A percentile compares a stretch with the other conserved stretches of the same genome.
These are phyloP conservation scores for Borostomias antarcticus DNA, from an alignment of 2,797 vertebrate genomes.

Conservation along the genomic window DNA sequence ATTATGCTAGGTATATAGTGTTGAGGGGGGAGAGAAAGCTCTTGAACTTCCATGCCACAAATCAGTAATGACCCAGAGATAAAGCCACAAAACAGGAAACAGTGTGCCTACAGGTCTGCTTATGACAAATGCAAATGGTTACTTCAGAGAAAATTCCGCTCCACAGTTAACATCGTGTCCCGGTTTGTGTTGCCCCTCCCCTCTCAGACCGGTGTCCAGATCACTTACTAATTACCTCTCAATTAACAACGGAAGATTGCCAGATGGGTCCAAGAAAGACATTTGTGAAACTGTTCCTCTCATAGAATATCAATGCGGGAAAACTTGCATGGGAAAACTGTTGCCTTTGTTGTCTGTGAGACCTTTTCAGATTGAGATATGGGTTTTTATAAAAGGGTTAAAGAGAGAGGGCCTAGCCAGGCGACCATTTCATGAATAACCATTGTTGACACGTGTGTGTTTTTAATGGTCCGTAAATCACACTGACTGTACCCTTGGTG, in stretches of 20 bases:
- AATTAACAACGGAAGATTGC: conserved; percentile 31
- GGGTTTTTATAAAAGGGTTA: conserved; percentile 49
- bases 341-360: conserved; percentile 36
- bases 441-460: conserved; percentile 39
- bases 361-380: conserved; percentile 51
- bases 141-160: conserved; percentile 71
- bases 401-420: conserved; percentile 31
- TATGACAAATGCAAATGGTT: conserved; percentile 76
- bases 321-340: conserved; percentile 35
- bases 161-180: too few species aligned
- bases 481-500: conserved; percentile 37
- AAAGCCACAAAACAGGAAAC: conserved; percentile 80
- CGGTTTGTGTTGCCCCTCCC: conserved; percentile 60
- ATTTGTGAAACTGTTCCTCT: conserved; percentile 20
- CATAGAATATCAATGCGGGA: conserved; percentile 44
- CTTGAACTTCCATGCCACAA: conserved; percentile 73
- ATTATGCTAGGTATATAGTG: conserved; percentile 70
- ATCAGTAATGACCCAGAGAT: conserved; percentile 85
- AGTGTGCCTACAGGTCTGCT: conserved; percentile 68
- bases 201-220: conserved; percentile 31
- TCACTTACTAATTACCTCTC: conserved; percentile 48
- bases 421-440: conserved; percentile 52
- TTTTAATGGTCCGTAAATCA: conserved; percentile 54
- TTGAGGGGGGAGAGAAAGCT: conserved; percentile 72
- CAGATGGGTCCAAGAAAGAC: conserved; percentile 9